Evolutionary conservation across 2,888 invertebrate species (phyloP), one percentile per base, ranked within the genome.

Genomic region (Oscheius sp.): DNA sequence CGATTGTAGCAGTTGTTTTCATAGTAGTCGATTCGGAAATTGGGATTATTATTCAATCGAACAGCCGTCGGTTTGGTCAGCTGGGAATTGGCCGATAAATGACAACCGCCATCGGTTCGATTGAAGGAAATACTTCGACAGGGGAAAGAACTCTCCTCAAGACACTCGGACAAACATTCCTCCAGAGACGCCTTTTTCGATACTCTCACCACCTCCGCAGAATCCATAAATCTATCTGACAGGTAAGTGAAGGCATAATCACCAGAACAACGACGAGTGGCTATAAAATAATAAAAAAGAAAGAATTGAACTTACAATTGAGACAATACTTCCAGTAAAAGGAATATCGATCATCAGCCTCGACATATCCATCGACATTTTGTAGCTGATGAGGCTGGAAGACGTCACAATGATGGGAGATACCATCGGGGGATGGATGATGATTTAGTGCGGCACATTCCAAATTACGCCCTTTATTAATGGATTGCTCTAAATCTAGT

Each of bases 241-340:
- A 83, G 70, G 67, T 83, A 86, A 3, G 86, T 84, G 77, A 85
- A 86, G 2, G 84, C 83, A 68, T 84, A 83, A 33, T 85, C 82
- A 5, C 84, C 82, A 2, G 68, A 67, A 69, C 86, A 86, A 17
- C 71, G 78, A 36, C 77, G 71, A 1, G 75, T 71, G 22, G 84
- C 86, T 86, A 70, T 69, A 83, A 71, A 9, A 32, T 12, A 17
- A 24, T 5, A 8, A 4, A 2, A 22, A 14, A 9, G 12, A 56
- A 9, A 26, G 22, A 32, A 67, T 24, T 30, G 22, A 64, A 71
- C 79, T 66, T 33, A 80, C 80, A 76, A 30, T 73, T 63, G 24
- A 86, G 75, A 69, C 86, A 86, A 66, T 85, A 86, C 69, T 86
- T 86, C 84, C 86, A 84, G 69, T 83, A 86, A 76, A 86, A 86